Conservation (phyloP, 30 jellyfish, hydroid and myxozoan genomes). For the Catostylus mosaicus region DNA sequence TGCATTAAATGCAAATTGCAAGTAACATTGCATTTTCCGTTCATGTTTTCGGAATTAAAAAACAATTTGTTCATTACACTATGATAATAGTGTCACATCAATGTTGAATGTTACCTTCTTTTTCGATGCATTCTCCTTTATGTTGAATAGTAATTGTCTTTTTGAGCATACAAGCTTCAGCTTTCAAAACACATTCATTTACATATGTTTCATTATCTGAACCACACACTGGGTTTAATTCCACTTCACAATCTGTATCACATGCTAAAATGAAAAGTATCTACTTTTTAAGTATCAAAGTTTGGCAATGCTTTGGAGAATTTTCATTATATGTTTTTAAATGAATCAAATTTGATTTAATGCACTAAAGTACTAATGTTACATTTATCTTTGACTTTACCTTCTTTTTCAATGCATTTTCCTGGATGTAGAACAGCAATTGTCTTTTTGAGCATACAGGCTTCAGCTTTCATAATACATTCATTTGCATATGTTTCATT, state of each 20-base stretch:
- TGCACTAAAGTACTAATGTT: no score
- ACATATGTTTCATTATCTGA: conserved; percentile 47
- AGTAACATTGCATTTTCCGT: no score
- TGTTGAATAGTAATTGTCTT: conserved; percentile 1
- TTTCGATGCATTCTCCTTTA: conserved; percentile 15
- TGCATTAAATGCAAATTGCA: no score
- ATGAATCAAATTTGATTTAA: no score
- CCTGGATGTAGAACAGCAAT: conserved; percentile 10
- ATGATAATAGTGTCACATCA: no score
- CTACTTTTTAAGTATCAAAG: no score
- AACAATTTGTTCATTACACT: no score
- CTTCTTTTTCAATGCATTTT: conserved; percentile 13
- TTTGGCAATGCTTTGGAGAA: no score
- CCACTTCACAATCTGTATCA: conserved; percentile 12
- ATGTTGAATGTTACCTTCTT: not conserved
- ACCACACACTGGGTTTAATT: conserved; percentile 52
- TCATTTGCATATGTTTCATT: conserved; percentile 51
- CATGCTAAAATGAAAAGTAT: not conserved
- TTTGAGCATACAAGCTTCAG: conserved; percentile 24
- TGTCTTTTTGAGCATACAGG: conserved; percentile 4
- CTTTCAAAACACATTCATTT: conserved; percentile 43
- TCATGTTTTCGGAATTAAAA: no score
- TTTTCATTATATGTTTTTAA: no score
- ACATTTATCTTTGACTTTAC: no score
- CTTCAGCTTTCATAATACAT: conserved; percentile 32